phyloP scores from a whole-genome alignment of 2,113 vertebrate genomes.

The Tenebrosternarchus preto region DNA sequence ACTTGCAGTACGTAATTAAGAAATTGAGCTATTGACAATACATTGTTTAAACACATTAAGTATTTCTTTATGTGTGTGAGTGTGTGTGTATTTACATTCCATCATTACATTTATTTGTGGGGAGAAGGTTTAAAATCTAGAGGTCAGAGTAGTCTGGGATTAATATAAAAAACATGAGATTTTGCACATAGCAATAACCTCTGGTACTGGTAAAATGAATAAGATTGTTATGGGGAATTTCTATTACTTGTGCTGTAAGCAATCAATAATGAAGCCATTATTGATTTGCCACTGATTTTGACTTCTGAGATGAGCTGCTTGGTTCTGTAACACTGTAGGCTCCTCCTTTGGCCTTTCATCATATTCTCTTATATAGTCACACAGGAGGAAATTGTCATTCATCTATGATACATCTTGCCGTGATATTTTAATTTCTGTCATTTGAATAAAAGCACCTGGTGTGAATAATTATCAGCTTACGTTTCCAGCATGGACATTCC shows the following conservation, averaged over 20 bases:
- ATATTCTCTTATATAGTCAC: neutral
- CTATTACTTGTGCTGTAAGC: conserved; percentile 8
- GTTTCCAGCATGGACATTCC: neutral
- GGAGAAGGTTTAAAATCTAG: no score
- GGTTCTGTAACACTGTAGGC: neutral
- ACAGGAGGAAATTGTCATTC: neutral
- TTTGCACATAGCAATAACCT: conserved; percentile 14
- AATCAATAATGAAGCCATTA: neutral
- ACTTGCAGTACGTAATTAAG: conserved; percentile 46
- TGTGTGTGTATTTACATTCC: no score
- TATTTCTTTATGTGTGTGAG: conserved; percentile 21
- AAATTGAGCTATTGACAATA: conserved; percentile 49
- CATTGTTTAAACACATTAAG: conserved; percentile 54
- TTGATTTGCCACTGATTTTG: no score
- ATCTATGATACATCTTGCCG: neutral
- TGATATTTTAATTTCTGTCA: no score
- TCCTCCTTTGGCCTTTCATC: neutral
- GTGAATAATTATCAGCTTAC: neutral
- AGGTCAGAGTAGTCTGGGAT: no score
- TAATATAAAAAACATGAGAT: no score
- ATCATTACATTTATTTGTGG: no score
- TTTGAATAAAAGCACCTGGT: no score
- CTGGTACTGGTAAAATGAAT: conserved; percentile 21
- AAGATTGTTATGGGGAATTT: conserved; percentile 1
- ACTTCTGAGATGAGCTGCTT: no score